Evolutionary conservation across 2,113 vertebrate species (phyloP), one percentile per base, ranked within the genome.

Genomic region (Myotis yumanensis): DNA sequence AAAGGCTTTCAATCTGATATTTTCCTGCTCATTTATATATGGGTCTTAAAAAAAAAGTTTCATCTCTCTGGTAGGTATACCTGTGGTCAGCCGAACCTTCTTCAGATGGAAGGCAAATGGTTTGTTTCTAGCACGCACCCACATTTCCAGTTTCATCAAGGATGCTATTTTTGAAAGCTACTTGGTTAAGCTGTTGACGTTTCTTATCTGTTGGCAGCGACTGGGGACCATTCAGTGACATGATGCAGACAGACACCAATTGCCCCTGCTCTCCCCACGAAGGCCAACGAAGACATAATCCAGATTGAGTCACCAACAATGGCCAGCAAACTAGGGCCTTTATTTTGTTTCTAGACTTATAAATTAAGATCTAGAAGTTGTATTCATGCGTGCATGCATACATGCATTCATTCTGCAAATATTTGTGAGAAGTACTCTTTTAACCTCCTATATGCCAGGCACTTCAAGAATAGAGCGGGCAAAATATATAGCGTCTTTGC

Each of bases 101-200:
- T 90, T 30, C 90, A 96, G 75, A 76, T 5, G 14, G 84, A 96
- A 96, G 79, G 64, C 89, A 97, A 95, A 75, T 81, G 86, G 81
- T 91, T 96, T 97, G 84, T 96, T 97, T 98, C 92, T 54, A 96
- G 52, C 86, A 94, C 52, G 23, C 62, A 97, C 80, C 90, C 89
- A 82, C 92, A 82, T 87, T 97, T 96, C 86, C 95, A 96, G 91
- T 97, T 97, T 97, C 94, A 96, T 95, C 82, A 97, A 37, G 28
- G 48, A 35, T 35, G 91, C 91, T 98, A 90, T 97, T 98, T 98
- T 96, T 93, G 97, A 98, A 98, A 83, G 40, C 86, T 90, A 89
- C 72, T 80, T 93, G 95, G 90, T 97, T 95, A 88, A 97, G 95
- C 87, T 97, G 85, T 96, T 98, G 97, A 97, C 96, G 97, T 90